A percentile compares a stretch with the other conserved stretches of the same genome.
Conservation (phyloP, 92 coral and sea anemone genomes). For the Hydrozoanthus gracilis region DNA sequence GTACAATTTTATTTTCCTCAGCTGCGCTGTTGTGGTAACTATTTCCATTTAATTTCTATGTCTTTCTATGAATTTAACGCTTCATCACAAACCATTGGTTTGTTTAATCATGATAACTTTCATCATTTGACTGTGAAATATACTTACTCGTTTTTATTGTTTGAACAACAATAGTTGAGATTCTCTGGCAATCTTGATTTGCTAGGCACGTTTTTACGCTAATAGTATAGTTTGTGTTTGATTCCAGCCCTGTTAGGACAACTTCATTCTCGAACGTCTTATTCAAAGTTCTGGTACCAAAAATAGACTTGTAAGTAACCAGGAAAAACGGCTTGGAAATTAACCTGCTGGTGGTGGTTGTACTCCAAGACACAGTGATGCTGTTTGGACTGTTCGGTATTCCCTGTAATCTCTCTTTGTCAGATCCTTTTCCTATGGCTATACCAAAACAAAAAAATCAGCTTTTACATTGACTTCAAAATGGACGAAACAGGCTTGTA, state of each 20-base stretch:
- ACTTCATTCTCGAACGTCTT: neutral
- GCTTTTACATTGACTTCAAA: too few relatives aligned
- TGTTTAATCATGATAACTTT: neutral
- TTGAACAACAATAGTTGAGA: conserved; percentile 22
- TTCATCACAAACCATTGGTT: too few relatives aligned
- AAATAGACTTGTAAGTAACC: neutral
- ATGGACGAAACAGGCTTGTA: too few relatives aligned
- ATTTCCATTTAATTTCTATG: too few relatives aligned
- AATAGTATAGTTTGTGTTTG: conserved; percentile 22
- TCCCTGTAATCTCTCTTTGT: neutral
- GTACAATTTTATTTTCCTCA: too few relatives aligned
- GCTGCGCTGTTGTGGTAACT: too few relatives aligned
- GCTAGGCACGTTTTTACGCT: neutral
- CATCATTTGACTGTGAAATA: neutral
- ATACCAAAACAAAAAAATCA: too few relatives aligned
- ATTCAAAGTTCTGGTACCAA: neutral
- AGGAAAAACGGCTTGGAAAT: neutral
- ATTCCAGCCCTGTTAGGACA: neutral
- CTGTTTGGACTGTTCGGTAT: neutral
- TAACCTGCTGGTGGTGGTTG: neutral
- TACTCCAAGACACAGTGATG: conserved; percentile 15
- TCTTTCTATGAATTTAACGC: too few relatives aligned
- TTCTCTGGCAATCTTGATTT: neutral
- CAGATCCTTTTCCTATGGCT: too few relatives aligned
- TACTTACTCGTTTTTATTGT: conserved; percentile 10